phyloP scores from a whole-genome alignment of 1,140 invertebrate genomes.

The Diorhabda sublineata region DNA sequence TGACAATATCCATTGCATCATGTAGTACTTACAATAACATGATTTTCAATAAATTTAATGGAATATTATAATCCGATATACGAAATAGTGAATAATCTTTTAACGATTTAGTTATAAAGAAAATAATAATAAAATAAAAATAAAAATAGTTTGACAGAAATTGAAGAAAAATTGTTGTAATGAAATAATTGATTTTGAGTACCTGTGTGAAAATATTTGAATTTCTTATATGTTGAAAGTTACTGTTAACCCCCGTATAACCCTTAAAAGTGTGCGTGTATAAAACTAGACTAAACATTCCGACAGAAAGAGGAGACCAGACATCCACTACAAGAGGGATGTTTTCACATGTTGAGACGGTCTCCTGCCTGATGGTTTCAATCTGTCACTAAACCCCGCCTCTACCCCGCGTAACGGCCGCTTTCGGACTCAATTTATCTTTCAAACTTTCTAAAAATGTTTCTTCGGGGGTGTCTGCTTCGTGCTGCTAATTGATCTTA shows the following conservation, averaged over 20 bases:
- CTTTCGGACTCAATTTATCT: conserved; percentile 2
- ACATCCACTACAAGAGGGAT: not conserved
- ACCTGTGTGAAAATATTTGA: no score
- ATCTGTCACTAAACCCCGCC: not conserved
- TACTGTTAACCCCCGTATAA: not conserved
- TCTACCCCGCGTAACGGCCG: not conserved
- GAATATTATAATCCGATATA: no score
- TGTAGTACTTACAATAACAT: no score
- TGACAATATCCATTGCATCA: no score
- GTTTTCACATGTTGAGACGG: not conserved
- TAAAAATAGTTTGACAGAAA: no score
- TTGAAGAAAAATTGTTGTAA: no score
- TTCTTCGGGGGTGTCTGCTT: not conserved
- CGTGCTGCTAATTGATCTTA: not conserved
- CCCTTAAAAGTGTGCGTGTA: not conserved
- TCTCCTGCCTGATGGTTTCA: not conserved
- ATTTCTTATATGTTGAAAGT: no score
- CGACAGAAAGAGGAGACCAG: not conserved
- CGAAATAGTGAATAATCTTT: no score
- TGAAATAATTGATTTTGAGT: no score
- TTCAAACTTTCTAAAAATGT: conserved; percentile 1
- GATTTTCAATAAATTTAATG: no score
- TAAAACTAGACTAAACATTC: conserved; percentile 1
- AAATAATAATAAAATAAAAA: no score
- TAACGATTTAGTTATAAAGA: no score